Base-by-base conservation (phyloP, 2,113 vertebrate genomes). In the Ictidomys tridecemlineatus region DNA sequence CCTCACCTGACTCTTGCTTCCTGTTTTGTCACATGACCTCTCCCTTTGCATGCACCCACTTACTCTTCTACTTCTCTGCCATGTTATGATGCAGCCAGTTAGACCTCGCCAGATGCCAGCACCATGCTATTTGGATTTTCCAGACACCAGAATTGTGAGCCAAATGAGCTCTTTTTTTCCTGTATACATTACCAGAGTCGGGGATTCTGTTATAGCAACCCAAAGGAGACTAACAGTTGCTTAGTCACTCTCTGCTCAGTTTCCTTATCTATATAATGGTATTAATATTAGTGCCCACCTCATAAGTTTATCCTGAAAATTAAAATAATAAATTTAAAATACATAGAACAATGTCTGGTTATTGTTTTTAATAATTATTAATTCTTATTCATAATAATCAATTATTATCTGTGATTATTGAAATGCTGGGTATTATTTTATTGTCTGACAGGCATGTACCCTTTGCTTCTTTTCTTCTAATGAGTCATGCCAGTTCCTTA, bases 381-480 rank as follows among this genome's bases (percentile, higher is more conserved):
- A 24, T 37, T 72, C 72, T 70, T 26, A 67, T n/a, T 67, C 32
- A 42, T 85, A 34, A 85, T 45, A 51, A 88, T 14, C 79, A 45
- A 69, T 77, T 61, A n/a, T 72, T 87, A 45, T 9, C 48, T 78
- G 26, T 45, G 26, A 48, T 42, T 63, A 77, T 65, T 89, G 10
- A 89, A 94, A 53, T 61, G n/a, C 12, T 77, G 67, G 28, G 51
- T 72, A 20, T 53, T 48, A 69, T 58, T 70, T 94, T 58, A 37
- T 67, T 53, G 26, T 93, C 82, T 76, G 39, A 0, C 17, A 70
- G 56, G 17, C 32, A n/a, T 24, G 22, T 45, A 32, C 11, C 1
- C 42, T 89, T 89, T 65, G 34, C 28, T 88, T 70, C 45, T 85
- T 34, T 45, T 89, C 76, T 89, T 92, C 80, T 80, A 67, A 84